These are phyloP conservation scores for Chinchilla lanigera DNA, from an alignment of 2,113 vertebrate genomes.

Conservation along the genomic window DNA sequence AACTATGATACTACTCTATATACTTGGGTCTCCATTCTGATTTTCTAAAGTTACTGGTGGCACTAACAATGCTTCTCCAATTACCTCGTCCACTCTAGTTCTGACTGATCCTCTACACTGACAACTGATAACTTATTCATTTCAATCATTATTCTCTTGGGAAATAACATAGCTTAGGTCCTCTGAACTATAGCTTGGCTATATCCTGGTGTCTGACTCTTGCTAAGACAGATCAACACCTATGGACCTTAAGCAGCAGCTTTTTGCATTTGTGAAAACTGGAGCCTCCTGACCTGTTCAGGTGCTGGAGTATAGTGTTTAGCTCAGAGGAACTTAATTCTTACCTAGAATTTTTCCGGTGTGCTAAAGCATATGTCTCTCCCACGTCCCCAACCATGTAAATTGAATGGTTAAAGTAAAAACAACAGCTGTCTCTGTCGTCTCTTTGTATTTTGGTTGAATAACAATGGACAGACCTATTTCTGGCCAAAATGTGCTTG, in stretches of 20 bases:
- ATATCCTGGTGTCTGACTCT: constrained; percentile 21
- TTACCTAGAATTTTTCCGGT: neutral
- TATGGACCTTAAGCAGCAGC: neutral
- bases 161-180: constrained; percentile 31
- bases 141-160: neutral
- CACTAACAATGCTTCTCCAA: neutral
- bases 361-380: neutral
- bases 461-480: neutral
- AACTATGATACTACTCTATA: neutral
- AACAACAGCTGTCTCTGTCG: neutral
- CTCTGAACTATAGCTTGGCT: constrained; percentile 48
- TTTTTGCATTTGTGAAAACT: neutral
- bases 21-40: neutral
- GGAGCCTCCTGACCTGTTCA: neutral
- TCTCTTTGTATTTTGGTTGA: neutral
- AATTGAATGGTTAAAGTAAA: neutral
- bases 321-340: neutral
- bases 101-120: neutral
- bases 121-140: neutral
- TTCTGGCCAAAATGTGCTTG: neutral
- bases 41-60: neutral
- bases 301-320: neutral
- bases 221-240: constrained; percentile 32
- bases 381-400: neutral
- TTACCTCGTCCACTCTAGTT: neutral